Conservation (phyloP, 2,888 invertebrate species). For the Prosopocoilus inquinatus region DNA sequence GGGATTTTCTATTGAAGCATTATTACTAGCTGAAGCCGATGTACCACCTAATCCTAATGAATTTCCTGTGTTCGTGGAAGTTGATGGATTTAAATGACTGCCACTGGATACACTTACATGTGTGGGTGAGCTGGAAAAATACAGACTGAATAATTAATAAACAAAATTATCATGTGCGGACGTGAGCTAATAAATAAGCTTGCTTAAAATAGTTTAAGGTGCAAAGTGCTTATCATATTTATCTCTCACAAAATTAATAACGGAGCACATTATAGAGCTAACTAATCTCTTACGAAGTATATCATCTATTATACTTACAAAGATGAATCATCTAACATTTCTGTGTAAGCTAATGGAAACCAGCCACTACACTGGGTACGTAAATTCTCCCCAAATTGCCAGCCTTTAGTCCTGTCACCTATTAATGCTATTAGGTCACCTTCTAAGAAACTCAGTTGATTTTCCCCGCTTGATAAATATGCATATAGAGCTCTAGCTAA, state of each 20-base stretch:
- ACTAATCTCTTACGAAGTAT: no score
- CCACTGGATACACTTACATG: slow-evolving; percentile 22
- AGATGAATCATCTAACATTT: slow-evolving; percentile 67
- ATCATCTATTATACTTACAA: slow-evolving; percentile 51
- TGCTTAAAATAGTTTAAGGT: background rate
- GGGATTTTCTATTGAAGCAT: slow-evolving; percentile 54
- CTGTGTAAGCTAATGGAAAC: slow-evolving; percentile 95
- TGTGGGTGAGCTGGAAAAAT: slow-evolving; percentile 15
- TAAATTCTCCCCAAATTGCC: slow-evolving; percentile 96
- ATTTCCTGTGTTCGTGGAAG: slow-evolving; percentile 34
- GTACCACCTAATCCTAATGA: slow-evolving; percentile 26
- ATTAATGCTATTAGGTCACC: slow-evolving; percentile 85
- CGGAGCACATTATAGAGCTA: no score
- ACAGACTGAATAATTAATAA: background rate
- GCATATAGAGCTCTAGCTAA: slow-evolving; percentile 85
- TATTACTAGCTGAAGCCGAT: slow-evolving; percentile 37
- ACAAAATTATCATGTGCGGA: background rate
- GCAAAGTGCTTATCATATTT: background rate
- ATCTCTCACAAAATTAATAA: no score
- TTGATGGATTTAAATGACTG: slow-evolving; percentile 26
- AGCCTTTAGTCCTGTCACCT: slow-evolving; percentile 90
- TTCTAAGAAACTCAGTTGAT: slow-evolving; percentile 89
- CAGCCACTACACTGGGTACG: slow-evolving; percentile 90
- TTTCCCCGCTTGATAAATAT: slow-evolving; percentile 85
- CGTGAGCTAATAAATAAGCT: background rate